These are phyloP conservation scores for Drosophila gunungcola DNA, from an alignment of 1,140 invertebrate species.

Conservation along the genomic window DNA sequence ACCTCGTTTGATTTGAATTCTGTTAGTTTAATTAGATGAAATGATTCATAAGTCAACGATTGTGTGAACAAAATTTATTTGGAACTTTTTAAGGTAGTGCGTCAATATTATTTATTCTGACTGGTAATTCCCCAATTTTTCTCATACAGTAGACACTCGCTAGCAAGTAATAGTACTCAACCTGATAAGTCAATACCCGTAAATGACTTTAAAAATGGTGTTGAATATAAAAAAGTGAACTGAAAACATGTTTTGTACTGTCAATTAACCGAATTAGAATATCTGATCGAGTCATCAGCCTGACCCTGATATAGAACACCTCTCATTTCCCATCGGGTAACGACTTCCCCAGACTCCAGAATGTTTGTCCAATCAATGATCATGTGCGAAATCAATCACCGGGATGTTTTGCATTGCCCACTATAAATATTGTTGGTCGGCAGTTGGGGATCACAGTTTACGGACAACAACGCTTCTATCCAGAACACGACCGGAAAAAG, in stretches of 20 bases:
- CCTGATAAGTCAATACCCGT: too few species aligned
- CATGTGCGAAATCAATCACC: constrained; percentile 71
- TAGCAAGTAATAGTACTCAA: too few species aligned
- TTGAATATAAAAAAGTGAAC: background rate
- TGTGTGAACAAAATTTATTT: constrained; percentile 46
- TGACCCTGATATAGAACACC: constrained; percentile 42
- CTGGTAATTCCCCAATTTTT: constrained; percentile 12
- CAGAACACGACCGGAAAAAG: constrained; percentile 45
- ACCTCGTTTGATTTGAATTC: constrained; percentile 8
- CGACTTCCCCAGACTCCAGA: constrained; percentile 52
- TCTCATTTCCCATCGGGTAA: constrained; percentile 49
- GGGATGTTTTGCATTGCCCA: constrained; percentile 30
- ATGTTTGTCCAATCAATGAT: constrained; percentile 74
- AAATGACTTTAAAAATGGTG: too few species aligned
- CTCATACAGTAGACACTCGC: background rate
- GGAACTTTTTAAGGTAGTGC: constrained; percentile 36
- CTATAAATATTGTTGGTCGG: constrained; percentile 62
- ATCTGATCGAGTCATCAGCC: constrained; percentile 9
- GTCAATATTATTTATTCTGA: constrained; percentile 48
- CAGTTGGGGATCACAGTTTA: constrained; percentile 51
- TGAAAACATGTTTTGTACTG: background rate
- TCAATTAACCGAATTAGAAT: background rate
- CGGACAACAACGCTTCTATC: constrained; percentile 46
- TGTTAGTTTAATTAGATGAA: constrained; percentile 36
- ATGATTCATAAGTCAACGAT: constrained; percentile 23